A percentile compares a stretch with the other conserved stretches of the same genome.
Evolutionary conservation across 2,113 vertebrate species (phyloP).

Genomic region (Tupaia tana): DNA sequence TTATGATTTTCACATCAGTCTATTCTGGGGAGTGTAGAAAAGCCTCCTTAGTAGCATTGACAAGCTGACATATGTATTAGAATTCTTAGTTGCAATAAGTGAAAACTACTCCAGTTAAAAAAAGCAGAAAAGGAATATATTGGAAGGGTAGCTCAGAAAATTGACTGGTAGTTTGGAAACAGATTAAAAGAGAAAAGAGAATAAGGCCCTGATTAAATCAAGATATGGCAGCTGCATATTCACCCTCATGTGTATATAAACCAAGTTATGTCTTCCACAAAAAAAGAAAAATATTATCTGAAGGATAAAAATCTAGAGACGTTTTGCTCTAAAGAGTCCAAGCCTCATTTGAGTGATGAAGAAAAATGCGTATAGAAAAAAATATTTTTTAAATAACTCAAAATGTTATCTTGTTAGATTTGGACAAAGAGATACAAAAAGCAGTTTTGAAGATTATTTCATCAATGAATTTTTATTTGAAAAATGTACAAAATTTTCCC

Average conservation of each 20-base stretch:
- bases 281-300: not conserved
- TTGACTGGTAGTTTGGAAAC: not conserved
- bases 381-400: not conserved
- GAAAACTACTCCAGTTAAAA: not conserved
- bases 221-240: not conserved
- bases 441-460: not conserved
- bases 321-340: not conserved
- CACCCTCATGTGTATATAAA: not conserved
- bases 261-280: not conserved
- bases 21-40: not conserved
- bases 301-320: not conserved
- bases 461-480: not conserved
- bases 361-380: not conserved
- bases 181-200: not conserved
- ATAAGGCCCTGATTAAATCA: not conserved
- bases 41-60: not conserved
- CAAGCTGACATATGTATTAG: not conserved
- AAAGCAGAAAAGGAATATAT: not conserved
- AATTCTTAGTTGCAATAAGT: not conserved
- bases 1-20: not conserved
- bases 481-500: not conserved
- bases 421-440: not conserved
- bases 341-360: not conserved
- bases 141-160: not conserved
- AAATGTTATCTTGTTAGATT: not conserved